Conservation (phyloP, 2,113 vertebrate genomes). For the Isurus oxyrinchus region DNA sequence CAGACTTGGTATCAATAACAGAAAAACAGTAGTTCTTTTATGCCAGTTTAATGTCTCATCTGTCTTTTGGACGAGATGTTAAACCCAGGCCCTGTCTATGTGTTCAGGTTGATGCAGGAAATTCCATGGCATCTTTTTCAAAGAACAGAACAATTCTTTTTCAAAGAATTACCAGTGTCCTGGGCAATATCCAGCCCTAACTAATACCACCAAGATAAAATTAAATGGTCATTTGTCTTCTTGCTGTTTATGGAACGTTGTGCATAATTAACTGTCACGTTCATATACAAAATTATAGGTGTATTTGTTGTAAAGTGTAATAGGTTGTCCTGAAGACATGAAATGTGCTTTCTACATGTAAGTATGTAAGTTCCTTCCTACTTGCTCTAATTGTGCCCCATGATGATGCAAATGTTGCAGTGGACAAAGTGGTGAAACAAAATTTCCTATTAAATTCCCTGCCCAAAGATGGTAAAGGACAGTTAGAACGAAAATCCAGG, state of each 20-base stretch:
- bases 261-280: background rate
- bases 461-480: background rate
- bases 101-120: background rate
- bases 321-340: background rate
- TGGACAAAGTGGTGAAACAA: background rate
- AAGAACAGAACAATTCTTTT: background rate
- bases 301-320: background rate
- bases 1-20: background rate
- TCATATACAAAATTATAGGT: background rate
- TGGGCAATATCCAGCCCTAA: background rate
- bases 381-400: background rate
- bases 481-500: background rate
- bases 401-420: background rate
- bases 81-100: background rate
- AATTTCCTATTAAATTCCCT: background rate
- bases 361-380: background rate
- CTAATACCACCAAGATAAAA: background rate
- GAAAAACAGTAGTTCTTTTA: background rate
- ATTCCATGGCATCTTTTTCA: background rate
- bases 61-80: background rate
- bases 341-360: background rate
- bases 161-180: background rate
- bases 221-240: background rate
- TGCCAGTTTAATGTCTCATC: background rate
- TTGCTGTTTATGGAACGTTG: background rate